phyloP scores from a whole-genome alignment of 1,140 invertebrate genomes.

The Bombus picipes region DNA sequence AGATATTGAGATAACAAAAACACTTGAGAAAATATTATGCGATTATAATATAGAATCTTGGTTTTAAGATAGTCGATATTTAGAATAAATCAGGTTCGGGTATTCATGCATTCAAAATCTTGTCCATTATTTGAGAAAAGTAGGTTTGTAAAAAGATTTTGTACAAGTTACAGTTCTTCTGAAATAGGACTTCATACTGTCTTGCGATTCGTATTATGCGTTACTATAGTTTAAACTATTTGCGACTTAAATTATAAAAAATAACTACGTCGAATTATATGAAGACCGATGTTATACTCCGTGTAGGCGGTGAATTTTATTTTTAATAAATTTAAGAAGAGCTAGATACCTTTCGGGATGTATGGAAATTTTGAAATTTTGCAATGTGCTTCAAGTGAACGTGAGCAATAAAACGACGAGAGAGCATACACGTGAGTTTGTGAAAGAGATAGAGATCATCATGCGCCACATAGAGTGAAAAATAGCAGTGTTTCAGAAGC shows the following conservation, averaged over 20 bases:
- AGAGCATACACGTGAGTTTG: slow-evolving; percentile 4
- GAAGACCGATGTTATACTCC: not conserved
- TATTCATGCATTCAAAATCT: not conserved
- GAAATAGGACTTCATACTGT: not conserved
- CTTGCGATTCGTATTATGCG: not conserved
- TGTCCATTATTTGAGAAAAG: not conserved
- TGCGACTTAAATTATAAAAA: no score
- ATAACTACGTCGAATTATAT: not conserved
- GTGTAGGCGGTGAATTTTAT: not conserved
- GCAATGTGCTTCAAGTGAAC: not conserved
- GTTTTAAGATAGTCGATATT: not conserved
- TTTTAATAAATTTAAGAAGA: not conserved
- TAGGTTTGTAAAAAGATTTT: not conserved
- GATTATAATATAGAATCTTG: not conserved
- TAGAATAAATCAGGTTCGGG: not conserved
- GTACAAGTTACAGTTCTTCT: no score
- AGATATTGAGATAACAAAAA: not conserved
- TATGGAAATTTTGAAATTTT: not conserved
- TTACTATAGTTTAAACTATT: not conserved
- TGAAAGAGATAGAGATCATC: not conserved
- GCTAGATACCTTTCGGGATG: not conserved
- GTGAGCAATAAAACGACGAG: slow-evolving; percentile 19
- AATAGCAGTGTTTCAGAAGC: slow-evolving; percentile 55
- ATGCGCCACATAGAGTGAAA: slow-evolving; percentile 47
- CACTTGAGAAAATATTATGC: not conserved